Conservation (phyloP, 92 coral and sea anemone species). For the Desmophyllum pertusum region DNA sequence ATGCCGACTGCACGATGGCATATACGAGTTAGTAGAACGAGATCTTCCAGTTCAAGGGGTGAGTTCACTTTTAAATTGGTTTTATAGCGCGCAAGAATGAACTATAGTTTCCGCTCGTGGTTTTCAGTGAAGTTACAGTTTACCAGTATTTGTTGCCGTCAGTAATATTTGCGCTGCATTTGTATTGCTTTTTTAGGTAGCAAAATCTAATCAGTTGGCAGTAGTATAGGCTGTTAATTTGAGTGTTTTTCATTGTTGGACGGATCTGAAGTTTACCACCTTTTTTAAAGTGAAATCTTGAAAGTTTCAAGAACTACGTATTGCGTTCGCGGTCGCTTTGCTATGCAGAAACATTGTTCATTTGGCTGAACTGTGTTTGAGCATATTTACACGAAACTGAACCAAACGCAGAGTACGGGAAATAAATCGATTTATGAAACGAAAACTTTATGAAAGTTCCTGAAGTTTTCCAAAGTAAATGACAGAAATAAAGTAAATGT, state of each 20-base stretch:
- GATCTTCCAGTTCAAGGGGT: constrained; percentile 16
- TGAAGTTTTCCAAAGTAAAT: neutral
- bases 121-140: constrained; percentile 1
- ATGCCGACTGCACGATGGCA: constrained; percentile 39
- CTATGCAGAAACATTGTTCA: too few relatives aligned
- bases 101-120: neutral
- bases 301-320: too few relatives aligned
- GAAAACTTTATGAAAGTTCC: neutral
- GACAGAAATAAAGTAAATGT: neutral
- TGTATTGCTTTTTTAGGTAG: neutral
- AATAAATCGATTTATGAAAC: too few relatives aligned
- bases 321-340: too few relatives aligned
- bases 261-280: neutral
- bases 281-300: neutral
- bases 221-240: neutral
- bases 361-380: too few relatives aligned
- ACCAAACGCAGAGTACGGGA: too few relatives aligned
- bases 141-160: neutral
- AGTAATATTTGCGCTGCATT: neutral
- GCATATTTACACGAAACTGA: too few relatives aligned
- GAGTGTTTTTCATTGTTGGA: neutral
- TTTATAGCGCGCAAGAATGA: neutral
- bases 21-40: neutral
- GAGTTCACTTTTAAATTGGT: neutral
- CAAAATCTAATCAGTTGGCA: neutral